Conservation (phyloP, 2,888 invertebrate genomes). For the Troglohyphantes excavatus region DNA sequence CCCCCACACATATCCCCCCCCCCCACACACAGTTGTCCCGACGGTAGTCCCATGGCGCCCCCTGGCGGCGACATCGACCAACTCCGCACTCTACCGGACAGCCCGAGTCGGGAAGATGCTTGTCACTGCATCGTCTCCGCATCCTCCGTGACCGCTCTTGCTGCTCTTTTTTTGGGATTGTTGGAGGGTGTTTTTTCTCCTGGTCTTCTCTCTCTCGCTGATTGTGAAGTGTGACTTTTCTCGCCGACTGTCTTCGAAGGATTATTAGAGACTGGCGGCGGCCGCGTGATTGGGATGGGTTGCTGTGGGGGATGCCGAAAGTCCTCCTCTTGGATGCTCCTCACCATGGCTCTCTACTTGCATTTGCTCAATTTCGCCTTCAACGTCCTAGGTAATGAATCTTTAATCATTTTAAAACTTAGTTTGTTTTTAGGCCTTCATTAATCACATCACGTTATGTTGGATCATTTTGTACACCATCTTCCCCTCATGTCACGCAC, state of each 20-base stretch:
- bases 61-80: slow-evolving; percentile 60
- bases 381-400: slow-evolving; percentile 73
- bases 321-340: slow-evolving; percentile 67
- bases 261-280: slow-evolving; percentile 23
- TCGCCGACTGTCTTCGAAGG: slow-evolving; percentile 1
- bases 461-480: no score
- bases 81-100: slow-evolving; percentile 61
- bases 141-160: slow-evolving; percentile 39
- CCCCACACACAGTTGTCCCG: background rate
- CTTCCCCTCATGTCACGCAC: no score
- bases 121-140: slow-evolving; percentile 64
- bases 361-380: slow-evolving; percentile 77
- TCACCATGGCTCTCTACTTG: slow-evolving; percentile 72
- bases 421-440: no score
- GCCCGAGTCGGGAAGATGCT: slow-evolving; percentile 32
- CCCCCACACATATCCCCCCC: background rate
- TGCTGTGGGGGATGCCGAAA: slow-evolving; percentile 61
- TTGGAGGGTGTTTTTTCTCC: background rate
- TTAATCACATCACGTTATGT: no score
- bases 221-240: background rate
- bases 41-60: slow-evolving; percentile 30
- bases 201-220: no score
- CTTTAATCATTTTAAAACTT: no score
- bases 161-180: slow-evolving; percentile 38
- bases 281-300: slow-evolving; percentile 60